A percentile compares a stretch with the other conserved stretches of the same genome.
phyloP scores from a whole-genome alignment of 2,797 vertebrate genomes.

The Sphenodon punctatus region DNA sequence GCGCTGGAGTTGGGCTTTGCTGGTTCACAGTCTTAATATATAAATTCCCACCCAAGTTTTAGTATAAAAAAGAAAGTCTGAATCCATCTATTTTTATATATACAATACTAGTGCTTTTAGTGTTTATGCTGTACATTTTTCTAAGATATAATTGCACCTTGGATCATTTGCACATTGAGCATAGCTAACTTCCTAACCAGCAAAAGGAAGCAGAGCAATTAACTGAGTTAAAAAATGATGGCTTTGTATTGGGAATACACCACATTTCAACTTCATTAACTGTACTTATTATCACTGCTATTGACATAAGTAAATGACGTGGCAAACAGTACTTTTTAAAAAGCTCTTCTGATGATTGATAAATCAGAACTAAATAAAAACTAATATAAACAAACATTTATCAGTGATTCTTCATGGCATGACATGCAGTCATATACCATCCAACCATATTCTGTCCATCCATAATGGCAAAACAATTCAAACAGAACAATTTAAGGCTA shows the following conservation, averaged over 20 bases:
- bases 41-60: no score
- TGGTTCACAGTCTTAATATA: no score
- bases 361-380: neutral
- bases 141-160: neutral
- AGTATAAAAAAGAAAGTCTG: no score
- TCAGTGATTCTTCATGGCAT: neutral
- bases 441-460: no score
- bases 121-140: neutral
- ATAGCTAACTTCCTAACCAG: neutral
- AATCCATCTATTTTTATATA: no score
- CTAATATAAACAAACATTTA: neutral
- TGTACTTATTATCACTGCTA: neutral
- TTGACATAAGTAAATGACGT: neutral
- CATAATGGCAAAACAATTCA: neutral
- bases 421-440: neutral
- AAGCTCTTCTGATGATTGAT: neutral
- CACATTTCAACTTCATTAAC: neutral
- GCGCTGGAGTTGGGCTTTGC: no score
- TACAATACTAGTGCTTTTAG: no score
- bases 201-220: neutral
- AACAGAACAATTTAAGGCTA: neutral
- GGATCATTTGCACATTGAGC: neutral
- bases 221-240: neutral
- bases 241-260: neutral
- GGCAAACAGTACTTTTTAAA: neutral